phyloP scores from a whole-genome alignment of 2,888 invertebrate species.

The Mesopsocus fuscifrons region DNA sequence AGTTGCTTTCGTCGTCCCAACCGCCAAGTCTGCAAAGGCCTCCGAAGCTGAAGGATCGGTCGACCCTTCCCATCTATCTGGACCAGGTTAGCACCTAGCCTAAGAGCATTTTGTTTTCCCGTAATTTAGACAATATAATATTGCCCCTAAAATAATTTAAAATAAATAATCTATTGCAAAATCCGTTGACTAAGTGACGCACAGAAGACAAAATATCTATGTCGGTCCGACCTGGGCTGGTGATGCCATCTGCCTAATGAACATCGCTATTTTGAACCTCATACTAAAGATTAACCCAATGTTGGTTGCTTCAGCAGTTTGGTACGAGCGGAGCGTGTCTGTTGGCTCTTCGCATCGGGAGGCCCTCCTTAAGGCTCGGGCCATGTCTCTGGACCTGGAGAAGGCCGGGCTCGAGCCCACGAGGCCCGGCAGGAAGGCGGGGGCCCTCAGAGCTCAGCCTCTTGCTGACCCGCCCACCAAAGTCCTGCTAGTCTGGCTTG shows the following conservation, averaged over 20 bases:
- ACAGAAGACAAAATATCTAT: no score
- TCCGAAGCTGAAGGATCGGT: no score
- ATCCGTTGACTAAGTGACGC: no score
- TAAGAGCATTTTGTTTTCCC: no score
- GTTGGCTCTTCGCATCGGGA: not conserved
- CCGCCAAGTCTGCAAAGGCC: conserved; percentile 20
- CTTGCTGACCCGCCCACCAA: conserved; percentile 44
- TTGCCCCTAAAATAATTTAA: no score
- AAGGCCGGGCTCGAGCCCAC: conserved; percentile 33
- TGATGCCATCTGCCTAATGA: no score
- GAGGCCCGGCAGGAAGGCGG: conserved; percentile 28
- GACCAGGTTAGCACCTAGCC: no score
- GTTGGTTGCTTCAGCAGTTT: not conserved
- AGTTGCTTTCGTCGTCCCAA: conserved; percentile 86
- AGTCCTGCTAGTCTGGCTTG: conserved; percentile 88
- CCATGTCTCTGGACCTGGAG: conserved; percentile 50
- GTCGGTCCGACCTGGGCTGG: no score
- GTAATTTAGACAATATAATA: no score
- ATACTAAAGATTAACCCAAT: not conserved
- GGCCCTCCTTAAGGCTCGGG: conserved; percentile 30
- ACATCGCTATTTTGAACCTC: no score
- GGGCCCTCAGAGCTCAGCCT: conserved; percentile 32
- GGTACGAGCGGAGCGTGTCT: not conserved
- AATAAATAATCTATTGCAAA: no score
- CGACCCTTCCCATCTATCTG: no score